phyloP scores from a whole-genome alignment of 1,140 invertebrate genomes.

The Orius laevigatus region DNA sequence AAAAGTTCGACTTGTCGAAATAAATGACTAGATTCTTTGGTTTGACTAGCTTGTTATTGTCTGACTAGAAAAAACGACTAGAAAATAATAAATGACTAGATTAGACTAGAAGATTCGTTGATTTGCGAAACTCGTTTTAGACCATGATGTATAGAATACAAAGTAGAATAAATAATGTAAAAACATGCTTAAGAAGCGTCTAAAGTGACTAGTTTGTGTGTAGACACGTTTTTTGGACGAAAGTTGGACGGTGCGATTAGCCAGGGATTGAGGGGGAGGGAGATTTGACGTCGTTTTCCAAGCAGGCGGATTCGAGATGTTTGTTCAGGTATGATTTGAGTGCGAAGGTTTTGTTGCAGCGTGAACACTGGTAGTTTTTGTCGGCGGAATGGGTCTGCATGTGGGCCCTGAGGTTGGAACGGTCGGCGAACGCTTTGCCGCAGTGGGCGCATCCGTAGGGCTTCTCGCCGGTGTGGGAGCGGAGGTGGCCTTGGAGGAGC shows the following conservation, averaged over 20 bases:
- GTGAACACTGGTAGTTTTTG: slow-evolving; percentile 77
- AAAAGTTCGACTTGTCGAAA: neutral
- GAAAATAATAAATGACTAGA: neutral
- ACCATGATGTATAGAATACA: neutral
- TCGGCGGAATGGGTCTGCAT: slow-evolving; percentile 84
- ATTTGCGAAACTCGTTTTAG: neutral
- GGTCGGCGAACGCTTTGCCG: slow-evolving; percentile 95
- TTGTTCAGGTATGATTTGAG: slow-evolving; percentile 96
- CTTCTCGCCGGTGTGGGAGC: slow-evolving; percentile 96
- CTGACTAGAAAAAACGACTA: slow-evolving; percentile 1
- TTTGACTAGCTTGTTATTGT: slow-evolving; percentile 9
- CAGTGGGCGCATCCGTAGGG: slow-evolving; percentile 97
- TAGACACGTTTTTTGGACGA: slow-evolving; percentile 3
- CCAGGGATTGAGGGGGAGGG: slow-evolving; percentile 3
- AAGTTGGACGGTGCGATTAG: slow-evolving; percentile 9
- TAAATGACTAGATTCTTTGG: slow-evolving; percentile 10
- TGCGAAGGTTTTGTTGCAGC: slow-evolving; percentile 86
- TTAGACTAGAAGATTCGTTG: slow-evolving; percentile 1
- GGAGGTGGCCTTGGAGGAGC: slow-evolving; percentile 82
- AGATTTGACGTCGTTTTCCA: slow-evolving; percentile 32
- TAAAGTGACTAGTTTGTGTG: slow-evolving; percentile 8
- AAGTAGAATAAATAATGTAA: neutral
- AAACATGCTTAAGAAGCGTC: slow-evolving; percentile 3
- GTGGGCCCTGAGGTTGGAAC: slow-evolving; percentile 84
- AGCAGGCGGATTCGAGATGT: slow-evolving; percentile 84